Percentiles rank a stretch among this genome's conserved stretches.
Conservation (phyloP, 1,140 invertebrate genomes). For the Bombus consobrinus region DNA sequence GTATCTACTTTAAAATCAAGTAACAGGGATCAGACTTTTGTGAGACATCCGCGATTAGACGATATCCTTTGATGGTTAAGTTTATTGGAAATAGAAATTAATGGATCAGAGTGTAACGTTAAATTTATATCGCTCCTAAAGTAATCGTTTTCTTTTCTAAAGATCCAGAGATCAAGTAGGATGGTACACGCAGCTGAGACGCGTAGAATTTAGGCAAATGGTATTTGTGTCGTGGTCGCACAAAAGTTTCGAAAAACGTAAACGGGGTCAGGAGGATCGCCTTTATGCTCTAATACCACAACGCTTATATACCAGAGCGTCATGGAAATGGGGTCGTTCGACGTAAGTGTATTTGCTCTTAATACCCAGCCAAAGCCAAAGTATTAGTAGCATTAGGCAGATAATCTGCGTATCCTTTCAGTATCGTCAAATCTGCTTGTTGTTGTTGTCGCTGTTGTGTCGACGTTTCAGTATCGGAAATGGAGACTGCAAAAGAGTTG, state of each 20-base stretch:
- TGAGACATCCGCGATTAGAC: too few species aligned
- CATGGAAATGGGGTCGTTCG: slow-evolving; percentile 58
- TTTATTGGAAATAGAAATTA: too few species aligned
- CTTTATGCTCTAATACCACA: slow-evolving; percentile 58
- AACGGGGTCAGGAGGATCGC: slow-evolving; percentile 70
- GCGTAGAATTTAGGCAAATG: slow-evolving; percentile 4
- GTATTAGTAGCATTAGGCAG: slow-evolving; percentile 78
- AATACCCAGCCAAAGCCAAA: slow-evolving; percentile 78
- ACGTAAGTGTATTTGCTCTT: slow-evolving; percentile 77
- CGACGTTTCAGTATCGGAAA: slow-evolving; percentile 56
- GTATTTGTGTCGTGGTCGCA: slow-evolving; percentile 1
- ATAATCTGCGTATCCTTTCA: slow-evolving; percentile 72
- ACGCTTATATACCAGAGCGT: slow-evolving; percentile 22
- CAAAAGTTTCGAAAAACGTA: slow-evolving; percentile 65
- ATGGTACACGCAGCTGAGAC: neutral
- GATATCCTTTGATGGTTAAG: too few species aligned
- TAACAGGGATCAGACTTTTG: too few species aligned
- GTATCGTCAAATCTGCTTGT: slow-evolving; percentile 71
- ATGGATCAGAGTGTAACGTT: too few species aligned
- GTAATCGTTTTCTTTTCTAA: too few species aligned
- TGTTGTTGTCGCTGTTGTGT: slow-evolving; percentile 57
- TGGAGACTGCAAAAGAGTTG: slow-evolving; percentile 65
- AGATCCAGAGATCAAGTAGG: neutral
- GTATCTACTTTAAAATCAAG: too few species aligned
- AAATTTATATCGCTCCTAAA: too few species aligned